phyloP scores from a whole-genome alignment of 2,888 invertebrate species.

The Apomyelois bistriatella region DNA sequence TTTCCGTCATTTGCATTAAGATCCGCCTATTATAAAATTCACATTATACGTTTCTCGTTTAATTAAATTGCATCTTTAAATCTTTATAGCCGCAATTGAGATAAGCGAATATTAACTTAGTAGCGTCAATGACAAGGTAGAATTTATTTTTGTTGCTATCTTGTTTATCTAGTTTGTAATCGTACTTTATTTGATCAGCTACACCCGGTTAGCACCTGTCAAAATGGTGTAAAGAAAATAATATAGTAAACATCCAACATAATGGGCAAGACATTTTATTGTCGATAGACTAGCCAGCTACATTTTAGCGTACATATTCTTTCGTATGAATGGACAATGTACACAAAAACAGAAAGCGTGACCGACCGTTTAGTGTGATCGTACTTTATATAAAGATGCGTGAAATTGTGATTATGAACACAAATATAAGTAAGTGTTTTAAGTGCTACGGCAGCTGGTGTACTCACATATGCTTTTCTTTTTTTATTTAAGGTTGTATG shows the following conservation, averaged over 20 bases:
- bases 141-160: neutral
- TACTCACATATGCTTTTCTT: neutral
- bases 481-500: neutral
- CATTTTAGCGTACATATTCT: constrained; percentile 3
- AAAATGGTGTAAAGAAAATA: constrained; percentile 4
- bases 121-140: neutral
- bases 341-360: constrained; percentile 60
- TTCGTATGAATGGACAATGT: constrained; percentile 36
- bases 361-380: constrained; percentile 67
- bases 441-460: constrained; percentile 25
- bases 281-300: neutral
- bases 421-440: constrained; percentile 45
- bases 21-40: constrained; percentile 22
- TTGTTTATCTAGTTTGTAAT: constrained; percentile 1
- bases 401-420: constrained; percentile 73
- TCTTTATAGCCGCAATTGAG: constrained; percentile 5
- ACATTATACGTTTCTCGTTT: constrained; percentile 23
- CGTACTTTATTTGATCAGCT: constrained; percentile 9
- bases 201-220: constrained; percentile 6
- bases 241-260: neutral
- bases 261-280: constrained; percentile 4
- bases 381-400: constrained; percentile 63
- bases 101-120: constrained; percentile 1
- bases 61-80: constrained; percentile 21
- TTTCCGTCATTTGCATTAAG: constrained; percentile 44